Evolutionary conservation across 2,113 vertebrate genomes (phyloP), one percentile per base, ranked within the genome.

Genomic region (Nannobrachium achirus): DNA sequence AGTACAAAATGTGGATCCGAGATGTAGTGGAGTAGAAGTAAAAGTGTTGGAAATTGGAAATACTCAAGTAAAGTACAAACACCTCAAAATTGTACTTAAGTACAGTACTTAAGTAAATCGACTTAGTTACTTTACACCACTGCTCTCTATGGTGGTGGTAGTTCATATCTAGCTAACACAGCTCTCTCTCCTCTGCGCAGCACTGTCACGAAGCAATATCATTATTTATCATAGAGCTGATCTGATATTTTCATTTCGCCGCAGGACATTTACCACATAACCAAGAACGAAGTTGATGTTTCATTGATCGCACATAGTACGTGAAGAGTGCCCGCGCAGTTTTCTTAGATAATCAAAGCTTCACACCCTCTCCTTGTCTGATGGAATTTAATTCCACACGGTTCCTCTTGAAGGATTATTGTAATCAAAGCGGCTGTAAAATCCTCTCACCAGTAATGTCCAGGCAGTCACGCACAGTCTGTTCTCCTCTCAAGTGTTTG

Each of bases 361-460:
- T 75, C 76, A 73, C 71, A 77, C 76, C 69, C 73, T 78, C 56
- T 84, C 64, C 40, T 50, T 68, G 84, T 89, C 86, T 71, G 69
- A 73, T 33, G 58, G 75, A 77, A 81, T 89, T 90, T 85, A 19
- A 74, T 84, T 80, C 14, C 8, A n/a, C 44, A 10, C 25, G 13
- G 15, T 38, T 7, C 20, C 73, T 65, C 61, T 60, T 53, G 78
- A 77, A 82, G 87, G 91, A 91, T 90, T 89, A 87, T 78, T 75
- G 72, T 74, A 88, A 86, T 90, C 77, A 86, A 85, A 82, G 76
- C 81, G 44, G 66, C 72, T 63, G 73, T 63, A 55, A 84, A 89
- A 89, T 89, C 88, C 80, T 86, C 84, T 86, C 19, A 81, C 79
- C 69, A 66, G 69, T 80, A 78, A 84, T 76, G 77, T 82, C 75